Conservation (phyloP, 2,113 vertebrate genomes). For the Callocephalon fimbriatum region DNA sequence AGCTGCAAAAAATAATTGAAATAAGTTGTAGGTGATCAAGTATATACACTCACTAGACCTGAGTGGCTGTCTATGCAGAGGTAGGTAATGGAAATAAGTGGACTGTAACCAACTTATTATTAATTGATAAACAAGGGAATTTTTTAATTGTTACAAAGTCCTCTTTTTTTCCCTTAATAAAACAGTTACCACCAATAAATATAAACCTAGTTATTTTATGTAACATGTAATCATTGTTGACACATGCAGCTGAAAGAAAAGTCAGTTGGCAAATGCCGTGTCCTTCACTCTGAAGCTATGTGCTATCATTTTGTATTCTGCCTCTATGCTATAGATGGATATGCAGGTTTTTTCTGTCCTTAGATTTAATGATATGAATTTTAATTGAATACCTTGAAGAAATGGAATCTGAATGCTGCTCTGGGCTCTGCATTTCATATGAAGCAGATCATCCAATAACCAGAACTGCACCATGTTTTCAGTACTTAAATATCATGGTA, state of each 20-base stretch:
- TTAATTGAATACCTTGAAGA: neutral
- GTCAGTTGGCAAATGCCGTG: neutral
- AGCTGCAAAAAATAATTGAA: neutral
- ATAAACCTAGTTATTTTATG: neutral
- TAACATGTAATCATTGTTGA: neutral
- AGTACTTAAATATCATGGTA: neutral
- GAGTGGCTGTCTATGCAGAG: neutral
- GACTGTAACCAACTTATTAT: neutral
- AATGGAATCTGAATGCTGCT: neutral
- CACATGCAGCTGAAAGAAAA: neutral
- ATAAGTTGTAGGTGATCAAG: neutral
- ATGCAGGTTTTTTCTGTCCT: neutral
- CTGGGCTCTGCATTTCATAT: neutral
- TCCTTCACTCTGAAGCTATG: neutral
- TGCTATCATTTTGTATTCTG: neutral
- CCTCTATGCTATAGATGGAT: neutral
- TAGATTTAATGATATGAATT: neutral
- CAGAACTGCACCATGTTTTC: neutral
- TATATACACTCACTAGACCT: neutral
- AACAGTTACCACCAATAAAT: fast-evolving
- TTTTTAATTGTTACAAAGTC: neutral
- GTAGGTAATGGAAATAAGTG: neutral
- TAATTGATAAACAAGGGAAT: neutral
- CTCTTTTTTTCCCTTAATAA: neutral
- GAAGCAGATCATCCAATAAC: neutral